Percentiles rank a stretch among this genome's conserved stretches.
These are phyloP conservation scores for Griposia aprilina DNA, from an alignment of 2,888 invertebrate genomes.

Conservation along the genomic window DNA sequence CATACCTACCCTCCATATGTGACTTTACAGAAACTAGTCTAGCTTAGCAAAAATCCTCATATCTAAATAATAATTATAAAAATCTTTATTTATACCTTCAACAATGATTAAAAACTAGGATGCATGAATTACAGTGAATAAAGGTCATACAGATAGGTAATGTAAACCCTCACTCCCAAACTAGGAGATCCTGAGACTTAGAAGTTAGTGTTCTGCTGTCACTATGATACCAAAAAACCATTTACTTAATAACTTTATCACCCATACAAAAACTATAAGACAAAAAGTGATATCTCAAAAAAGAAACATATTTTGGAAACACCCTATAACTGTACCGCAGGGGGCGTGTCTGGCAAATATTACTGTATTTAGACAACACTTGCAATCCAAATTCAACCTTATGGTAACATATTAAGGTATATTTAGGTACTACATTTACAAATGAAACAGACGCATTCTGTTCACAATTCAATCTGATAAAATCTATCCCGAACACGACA, in stretches of 20 bases:
- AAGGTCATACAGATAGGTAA: no score
- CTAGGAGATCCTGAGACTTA: no score
- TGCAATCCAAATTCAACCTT: conserved; percentile 35
- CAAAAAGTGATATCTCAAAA: neutral
- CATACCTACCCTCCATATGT: neutral
- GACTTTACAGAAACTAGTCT: neutral
- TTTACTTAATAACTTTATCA: neutral
- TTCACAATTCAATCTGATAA: conserved; percentile 38
- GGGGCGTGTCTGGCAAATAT: conserved; percentile 68
- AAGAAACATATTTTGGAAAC: conserved; percentile 8
- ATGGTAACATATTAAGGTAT: neutral
- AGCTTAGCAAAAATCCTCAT: neutral
- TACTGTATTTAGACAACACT: conserved; percentile 6
- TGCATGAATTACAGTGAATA: no score
- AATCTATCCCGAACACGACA: neutral
- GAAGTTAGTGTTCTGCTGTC: no score
- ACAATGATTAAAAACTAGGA: no score
- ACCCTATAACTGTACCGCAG: conserved; percentile 23
- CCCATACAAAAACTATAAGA: neutral
- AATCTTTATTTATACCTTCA: no score
- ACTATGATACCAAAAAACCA: no score
- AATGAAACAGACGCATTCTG: neutral
- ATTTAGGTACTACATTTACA: neutral
- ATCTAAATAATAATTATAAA: no score
- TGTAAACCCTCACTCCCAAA: no score